phyloP scores from a whole-genome alignment of 2,888 invertebrate genomes.

The Electrophaes corylata region DNA sequence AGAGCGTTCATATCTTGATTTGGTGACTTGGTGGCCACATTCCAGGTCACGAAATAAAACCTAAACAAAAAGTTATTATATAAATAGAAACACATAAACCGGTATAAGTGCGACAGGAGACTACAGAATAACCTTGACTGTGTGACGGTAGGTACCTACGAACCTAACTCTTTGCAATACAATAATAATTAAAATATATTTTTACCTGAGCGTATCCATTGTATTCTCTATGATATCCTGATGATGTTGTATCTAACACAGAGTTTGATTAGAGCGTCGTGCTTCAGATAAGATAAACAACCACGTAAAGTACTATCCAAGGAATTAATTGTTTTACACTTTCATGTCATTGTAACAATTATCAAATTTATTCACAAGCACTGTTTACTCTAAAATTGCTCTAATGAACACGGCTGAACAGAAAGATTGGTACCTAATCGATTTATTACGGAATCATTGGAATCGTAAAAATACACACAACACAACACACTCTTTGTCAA shows the following conservation, averaged over 20 bases:
- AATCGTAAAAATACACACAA: neutral
- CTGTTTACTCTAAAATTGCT: neutral
- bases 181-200: slow-evolving; percentile 9
- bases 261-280: slow-evolving; percentile 21
- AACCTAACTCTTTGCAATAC: slow-evolving; percentile 19
- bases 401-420: neutral
- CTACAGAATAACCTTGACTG: slow-evolving; percentile 55
- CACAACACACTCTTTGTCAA: neutral
- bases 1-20: slow-evolving; percentile 89
- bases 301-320: slow-evolving; percentile 10
- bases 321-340: slow-evolving; percentile 2
- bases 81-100: neutral
- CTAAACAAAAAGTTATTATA: slow-evolving; percentile 60
- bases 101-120: slow-evolving; percentile 13
- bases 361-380: neutral
- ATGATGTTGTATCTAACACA: slow-evolving; percentile 14
- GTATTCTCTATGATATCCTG: slow-evolving; percentile 24
- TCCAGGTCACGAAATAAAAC: slow-evolving; percentile 94
- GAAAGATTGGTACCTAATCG: neutral
- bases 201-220: slow-evolving; percentile 67
- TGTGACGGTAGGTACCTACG: slow-evolving; percentile 38
- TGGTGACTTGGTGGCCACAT: slow-evolving; percentile 92
- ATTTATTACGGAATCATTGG: neutral
- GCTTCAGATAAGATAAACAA: slow-evolving; percentile 34
- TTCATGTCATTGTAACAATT: slow-evolving; percentile 1